A percentile compares a stretch with the other conserved stretches of the same genome.
Evolutionary conservation across 2,888 invertebrate species (phyloP).

Genomic region (Phorcus lineatus): DNA sequence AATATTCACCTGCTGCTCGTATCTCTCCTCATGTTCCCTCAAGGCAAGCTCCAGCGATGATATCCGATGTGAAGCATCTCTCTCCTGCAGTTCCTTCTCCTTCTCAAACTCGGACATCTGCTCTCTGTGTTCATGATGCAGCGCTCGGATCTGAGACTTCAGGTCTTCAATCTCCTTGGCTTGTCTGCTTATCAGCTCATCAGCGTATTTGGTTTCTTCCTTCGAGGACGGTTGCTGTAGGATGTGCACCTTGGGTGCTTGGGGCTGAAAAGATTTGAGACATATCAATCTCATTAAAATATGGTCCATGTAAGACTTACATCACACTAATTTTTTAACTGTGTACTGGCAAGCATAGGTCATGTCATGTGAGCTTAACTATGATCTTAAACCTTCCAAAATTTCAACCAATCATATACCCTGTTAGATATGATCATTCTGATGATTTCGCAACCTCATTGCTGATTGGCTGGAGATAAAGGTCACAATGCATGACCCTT

Average conservation of each 20-base stretch:
- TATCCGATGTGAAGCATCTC: constrained; percentile 47
- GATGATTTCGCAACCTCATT: no score
- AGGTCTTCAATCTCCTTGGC: constrained; percentile 63
- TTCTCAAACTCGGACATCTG: constrained; percentile 54
- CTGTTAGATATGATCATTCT: no score
- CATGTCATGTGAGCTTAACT: no score
- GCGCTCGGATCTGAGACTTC: constrained; percentile 51
- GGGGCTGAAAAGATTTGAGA: background rate
- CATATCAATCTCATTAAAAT: background rate
- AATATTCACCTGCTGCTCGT: constrained; percentile 53
- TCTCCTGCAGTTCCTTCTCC: constrained; percentile 48
- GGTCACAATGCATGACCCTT: no score
- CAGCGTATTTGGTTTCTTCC: constrained; percentile 58
- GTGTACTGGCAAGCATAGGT: no score
- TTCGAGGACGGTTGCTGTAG: constrained; percentile 21
- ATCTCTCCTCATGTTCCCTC: constrained; percentile 52
- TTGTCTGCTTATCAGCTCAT: constrained; percentile 67
- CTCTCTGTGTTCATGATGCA: constrained; percentile 52
- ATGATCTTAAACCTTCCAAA: no score
- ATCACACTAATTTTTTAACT: no score
- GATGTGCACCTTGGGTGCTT: background rate
- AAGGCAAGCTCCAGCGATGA: constrained; percentile 52
- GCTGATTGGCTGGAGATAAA: no score
- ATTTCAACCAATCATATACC: no score
- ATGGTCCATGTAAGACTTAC: no score